Evolutionary conservation across 2,797 vertebrate genomes (phyloP).

Genomic region (Capromys pilorides): DNA sequence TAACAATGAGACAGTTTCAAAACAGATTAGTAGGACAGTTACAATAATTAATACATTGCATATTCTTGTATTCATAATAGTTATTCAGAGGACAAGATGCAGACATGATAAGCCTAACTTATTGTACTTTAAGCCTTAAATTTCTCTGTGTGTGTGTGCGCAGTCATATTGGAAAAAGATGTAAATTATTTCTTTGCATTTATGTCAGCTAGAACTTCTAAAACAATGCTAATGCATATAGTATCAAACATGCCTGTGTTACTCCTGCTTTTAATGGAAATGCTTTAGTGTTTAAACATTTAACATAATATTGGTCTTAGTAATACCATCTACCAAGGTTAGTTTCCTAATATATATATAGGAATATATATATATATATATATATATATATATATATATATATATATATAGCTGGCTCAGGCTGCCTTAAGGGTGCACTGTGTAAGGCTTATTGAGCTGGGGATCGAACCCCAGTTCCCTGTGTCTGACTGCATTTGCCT

Average conservation of each 20-base stretch:
- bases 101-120: not conserved
- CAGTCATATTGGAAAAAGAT: conserved; percentile 38
- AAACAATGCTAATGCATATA: not conserved
- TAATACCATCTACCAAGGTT: conserved; percentile 33
- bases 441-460: no score
- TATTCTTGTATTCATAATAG: no score
- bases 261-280: conserved; percentile 3
- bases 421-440: no score
- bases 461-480: no score
- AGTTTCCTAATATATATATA: not conserved
- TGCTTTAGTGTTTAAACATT: conserved; percentile 27
- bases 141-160: not conserved
- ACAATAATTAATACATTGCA: no score
- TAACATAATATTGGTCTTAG: conserved; percentile 46
- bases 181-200: conserved; percentile 39
- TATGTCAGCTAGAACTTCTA: conserved; percentile 30
- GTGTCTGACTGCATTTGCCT: no score
- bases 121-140: conserved; percentile 47
- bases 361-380: no score
- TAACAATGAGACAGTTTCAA: no score
- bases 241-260: conserved; percentile 36
- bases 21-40: no score
- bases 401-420: no score
- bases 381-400: no score
- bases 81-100: no score